Evolutionary conservation across 2,113 vertebrate species (phyloP).

Genomic region (Sinocyclocheilus maitianheensis): DNA sequence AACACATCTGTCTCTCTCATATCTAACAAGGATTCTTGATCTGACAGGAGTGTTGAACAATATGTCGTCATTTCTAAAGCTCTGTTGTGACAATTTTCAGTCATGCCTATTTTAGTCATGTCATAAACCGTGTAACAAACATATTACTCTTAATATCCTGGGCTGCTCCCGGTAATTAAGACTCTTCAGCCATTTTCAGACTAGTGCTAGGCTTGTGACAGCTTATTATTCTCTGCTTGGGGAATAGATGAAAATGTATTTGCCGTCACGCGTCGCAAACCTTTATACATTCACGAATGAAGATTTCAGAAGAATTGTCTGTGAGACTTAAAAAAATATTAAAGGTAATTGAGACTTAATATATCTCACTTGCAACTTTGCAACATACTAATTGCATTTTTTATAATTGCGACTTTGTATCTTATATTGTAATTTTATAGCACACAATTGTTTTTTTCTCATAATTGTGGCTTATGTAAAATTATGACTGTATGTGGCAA

Average conservation of each 20-base stretch:
- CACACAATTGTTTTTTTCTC: neutral
- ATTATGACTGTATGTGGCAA: neutral
- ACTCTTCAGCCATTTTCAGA: conserved; percentile 23
- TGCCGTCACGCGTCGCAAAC: conserved; percentile 18
- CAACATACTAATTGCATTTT: neutral
- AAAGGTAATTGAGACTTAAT: neutral
- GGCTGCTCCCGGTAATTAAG: conserved; percentile 29
- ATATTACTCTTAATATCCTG: conserved; percentile 23
- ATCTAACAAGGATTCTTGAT: neutral
- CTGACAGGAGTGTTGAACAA: neutral
- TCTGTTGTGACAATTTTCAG: neutral
- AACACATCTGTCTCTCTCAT: neutral
- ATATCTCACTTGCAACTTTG: neutral
- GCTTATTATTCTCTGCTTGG: conserved; percentile 27
- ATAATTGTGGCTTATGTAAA: neutral
- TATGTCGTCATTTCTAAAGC: neutral
- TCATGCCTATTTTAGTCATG: neutral
- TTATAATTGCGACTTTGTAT: neutral
- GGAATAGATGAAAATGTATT: conserved; percentile 28
- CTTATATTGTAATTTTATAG: neutral
- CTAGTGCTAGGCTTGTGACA: conserved; percentile 7
- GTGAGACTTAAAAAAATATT: neutral
- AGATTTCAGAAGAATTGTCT: neutral
- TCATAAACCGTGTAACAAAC: neutral
- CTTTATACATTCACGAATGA: neutral